Conservation (phyloP, 2,113 vertebrate species). For the Cromileptes altivelis region DNA sequence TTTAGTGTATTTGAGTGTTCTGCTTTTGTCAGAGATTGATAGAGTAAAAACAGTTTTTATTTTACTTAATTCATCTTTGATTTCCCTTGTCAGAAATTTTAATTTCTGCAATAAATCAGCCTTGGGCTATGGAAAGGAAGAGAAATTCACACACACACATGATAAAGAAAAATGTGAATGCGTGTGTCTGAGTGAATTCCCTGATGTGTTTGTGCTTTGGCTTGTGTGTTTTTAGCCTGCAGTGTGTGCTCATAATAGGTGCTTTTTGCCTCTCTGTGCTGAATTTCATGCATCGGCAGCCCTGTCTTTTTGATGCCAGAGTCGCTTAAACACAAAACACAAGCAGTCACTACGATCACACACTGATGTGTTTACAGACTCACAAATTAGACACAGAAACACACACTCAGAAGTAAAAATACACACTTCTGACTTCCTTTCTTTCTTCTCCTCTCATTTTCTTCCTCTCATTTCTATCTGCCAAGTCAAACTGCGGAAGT, state of each 20-base stretch:
- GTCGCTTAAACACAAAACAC: conserved; percentile 55
- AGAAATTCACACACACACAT: conserved; percentile 29
- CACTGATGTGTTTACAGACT: conserved; percentile 44
- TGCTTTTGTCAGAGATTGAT: conserved; percentile 73
- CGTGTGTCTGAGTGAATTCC: conserved; percentile 55
- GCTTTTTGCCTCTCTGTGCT: conserved; percentile 67
- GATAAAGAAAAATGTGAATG: conserved; percentile 27
- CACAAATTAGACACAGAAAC: conserved; percentile 24
- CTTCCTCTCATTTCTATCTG: neutral
- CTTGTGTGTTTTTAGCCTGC: conserved; percentile 64
- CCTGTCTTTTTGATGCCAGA: conserved; percentile 57
- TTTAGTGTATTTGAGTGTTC: conserved; percentile 33
- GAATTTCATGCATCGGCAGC: conserved; percentile 77
- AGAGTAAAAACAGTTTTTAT: conserved; percentile 60
- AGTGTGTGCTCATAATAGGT: conserved; percentile 72
- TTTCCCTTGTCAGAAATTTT: conserved; percentile 75
- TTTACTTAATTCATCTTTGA: conserved; percentile 76
- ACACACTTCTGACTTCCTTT: conserved; percentile 8
- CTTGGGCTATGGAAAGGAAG: conserved; percentile 45
- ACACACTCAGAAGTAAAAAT: conserved; percentile 35
- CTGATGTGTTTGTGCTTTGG: conserved; percentile 22
- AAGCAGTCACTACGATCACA: conserved; percentile 43
- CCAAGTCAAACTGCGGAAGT: neutral
- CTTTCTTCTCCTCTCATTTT: neutral
- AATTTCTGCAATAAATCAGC: conserved; percentile 80